Base-by-base conservation (phyloP, 2,113 vertebrate genomes). In the Podarcis cretensis region DNA sequence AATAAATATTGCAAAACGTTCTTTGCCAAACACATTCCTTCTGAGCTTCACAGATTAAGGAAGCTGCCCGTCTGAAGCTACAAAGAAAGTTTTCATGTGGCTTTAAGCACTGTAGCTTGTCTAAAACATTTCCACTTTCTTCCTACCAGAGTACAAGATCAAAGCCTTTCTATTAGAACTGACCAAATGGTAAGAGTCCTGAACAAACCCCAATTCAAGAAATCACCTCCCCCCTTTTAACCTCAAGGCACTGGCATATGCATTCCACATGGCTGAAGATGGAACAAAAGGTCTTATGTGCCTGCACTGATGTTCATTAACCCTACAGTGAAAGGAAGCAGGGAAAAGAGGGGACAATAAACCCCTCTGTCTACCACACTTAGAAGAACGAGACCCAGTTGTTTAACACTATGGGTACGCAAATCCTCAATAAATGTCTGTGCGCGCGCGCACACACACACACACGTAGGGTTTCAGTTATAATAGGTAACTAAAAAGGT, bases 211-310 rank as follows among this genome's bases (percentile, higher is more conserved):
- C 88, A 93, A 89, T 94, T 96, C 93, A 94, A 35, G 63, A 91
- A 92, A 81, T 89, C 1, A 16, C 3, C 6, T 2, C 6, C 37
- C 43, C 84, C 35, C 18, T 71, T 87, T 66, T 18, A 83, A 92
- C 94, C 93, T 95, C 92, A 94, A 92, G 95, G 94, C 94, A 95
- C 96, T 95, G 96, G 95, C 98, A 98, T 98, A 97, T 98, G 98
- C 96, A 97, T 97, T 97, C 95, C 98, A 98, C 98, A 98, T 98
- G 98, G 97, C 96, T 97, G 97, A 91, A 91, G 97, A 98, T 89
- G 93, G 96, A 97, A 97, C 97, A 97, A 97, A 97, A 97, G 96
- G 92, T 93, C 94, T 95, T 96, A 87, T 96, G 93, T 94, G 90
- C 83, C 89, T 83, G 84, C 76, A 87, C 85, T 91, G 90, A 65